phyloP scores from a whole-genome alignment of 1,140 invertebrate genomes.

The Prorops nasuta region DNA sequence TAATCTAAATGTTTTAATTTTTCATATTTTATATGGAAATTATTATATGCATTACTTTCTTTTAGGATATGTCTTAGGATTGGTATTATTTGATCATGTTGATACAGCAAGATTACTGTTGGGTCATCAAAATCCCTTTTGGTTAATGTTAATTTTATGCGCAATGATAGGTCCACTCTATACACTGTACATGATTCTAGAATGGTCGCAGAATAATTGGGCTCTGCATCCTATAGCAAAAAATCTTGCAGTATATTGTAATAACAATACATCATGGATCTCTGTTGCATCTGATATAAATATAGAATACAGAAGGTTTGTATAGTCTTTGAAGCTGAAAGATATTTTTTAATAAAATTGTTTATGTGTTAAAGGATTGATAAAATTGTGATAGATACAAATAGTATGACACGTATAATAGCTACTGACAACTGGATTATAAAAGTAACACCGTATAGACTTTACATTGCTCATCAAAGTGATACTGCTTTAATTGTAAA shows the following conservation, averaged over 20 bases:
- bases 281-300: conserved; percentile 73
- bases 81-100: conserved; percentile 55
- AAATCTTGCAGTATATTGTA: conserved; percentile 65
- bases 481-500: conserved; percentile 74
- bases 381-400: conserved; percentile 72
- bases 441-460: conserved; percentile 74
- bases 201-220: conserved; percentile 71
- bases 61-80: conserved; percentile 63
- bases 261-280: conserved; percentile 63
- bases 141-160: conserved; percentile 47
- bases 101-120: conserved; percentile 49
- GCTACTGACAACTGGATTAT: conserved; percentile 89
- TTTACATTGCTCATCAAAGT: conserved; percentile 74
- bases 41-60: conserved; percentile 12
- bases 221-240: conserved; percentile 72
- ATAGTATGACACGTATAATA: conserved; percentile 68
- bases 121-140: conserved; percentile 33
- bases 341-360: conserved; percentile 6
- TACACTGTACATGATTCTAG: conserved; percentile 52
- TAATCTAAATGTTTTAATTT: too few species aligned
- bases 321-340: neutral
- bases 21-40: neutral
- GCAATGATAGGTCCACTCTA: conserved; percentile 47
- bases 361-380: conserved; percentile 62
- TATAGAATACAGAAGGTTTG: conserved; percentile 72